Base-by-base conservation (phyloP, 2,888 invertebrate species). In the Pammene fasciana region DNA sequence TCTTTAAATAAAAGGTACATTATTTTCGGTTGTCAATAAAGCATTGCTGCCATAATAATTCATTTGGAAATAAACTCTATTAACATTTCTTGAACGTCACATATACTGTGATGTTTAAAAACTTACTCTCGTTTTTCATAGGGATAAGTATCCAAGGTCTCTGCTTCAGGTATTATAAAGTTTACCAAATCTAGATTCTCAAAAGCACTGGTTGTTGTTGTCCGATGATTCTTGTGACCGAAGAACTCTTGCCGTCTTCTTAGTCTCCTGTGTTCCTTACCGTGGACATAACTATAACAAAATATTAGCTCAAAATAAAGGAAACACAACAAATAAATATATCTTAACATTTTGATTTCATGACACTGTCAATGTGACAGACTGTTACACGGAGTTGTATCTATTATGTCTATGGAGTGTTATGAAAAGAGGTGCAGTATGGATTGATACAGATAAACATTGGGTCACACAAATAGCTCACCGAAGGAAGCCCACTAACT, bases 131-230 rank as follows among this genome's bases (percentile, higher is more conserved):
- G 50, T 18, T 62, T 41, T 5, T 52, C 62, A 38, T 16, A 52
- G 9, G 6, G 13, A 18, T 52, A 62, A 18, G 50, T 9, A 50
- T 45, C 64, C 14, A 34, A 55, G 14, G 18, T 34, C 6, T 55
- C 64, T 10, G 64, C 80, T 13, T 82, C 81, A 55, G 81, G 76
- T 26, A 76, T 79, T 38, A 88, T 81, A 56, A 89, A 89, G 56
- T 80, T 80, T 0, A 85, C 82, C 4, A 88, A 78, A 72, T 89
- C 86, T 61, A 89, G 84, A 48, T 82, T 80, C 0, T 80, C 79
- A 10, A 82, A 67, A 4, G 78, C 76, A 10, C 76, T 80, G 34
- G 78, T 80, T 43, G 43, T 13, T 1, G 59, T 59, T 1, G 59
- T 45, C n/a, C 26, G 14, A n/a, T 26, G 57, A 14, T 5, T n/a